A percentile compares a stretch with the other conserved stretches of the same genome.
phyloP scores from a whole-genome alignment of 2,797 vertebrate species.

The Acrossocheilus wenchowensis region DNA sequence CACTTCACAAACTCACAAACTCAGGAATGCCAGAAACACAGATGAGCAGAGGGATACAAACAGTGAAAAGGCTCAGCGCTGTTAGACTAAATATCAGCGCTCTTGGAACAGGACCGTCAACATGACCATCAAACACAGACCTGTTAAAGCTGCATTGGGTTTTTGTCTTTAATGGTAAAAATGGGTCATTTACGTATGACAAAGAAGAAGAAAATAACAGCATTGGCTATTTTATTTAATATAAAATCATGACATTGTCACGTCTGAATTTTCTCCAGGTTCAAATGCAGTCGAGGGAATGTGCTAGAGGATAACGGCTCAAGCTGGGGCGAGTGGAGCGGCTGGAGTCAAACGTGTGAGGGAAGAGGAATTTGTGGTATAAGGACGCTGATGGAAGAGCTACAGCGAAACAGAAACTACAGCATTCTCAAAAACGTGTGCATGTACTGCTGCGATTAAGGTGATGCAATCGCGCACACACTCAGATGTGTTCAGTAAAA shows the following conservation, averaged over 20 bases:
- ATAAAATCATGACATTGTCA: not conserved
- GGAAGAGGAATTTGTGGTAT: not conserved
- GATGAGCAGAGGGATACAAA: no score
- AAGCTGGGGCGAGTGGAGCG: not conserved
- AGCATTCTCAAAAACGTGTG: not conserved
- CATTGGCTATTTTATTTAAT: no score
- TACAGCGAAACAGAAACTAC: not conserved
- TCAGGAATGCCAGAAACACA: no score
- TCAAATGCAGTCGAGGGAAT: not conserved
- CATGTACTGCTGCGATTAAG: not conserved
- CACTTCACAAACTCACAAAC: no score
- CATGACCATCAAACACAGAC: no score
- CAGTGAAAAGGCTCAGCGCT: no score
- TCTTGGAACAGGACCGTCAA: no score
- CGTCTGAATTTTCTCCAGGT: not conserved
- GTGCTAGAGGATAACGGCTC: not conserved
- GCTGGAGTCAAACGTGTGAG: not conserved
- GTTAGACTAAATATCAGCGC: no score
- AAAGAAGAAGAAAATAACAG: no score
- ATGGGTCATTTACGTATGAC: no score
- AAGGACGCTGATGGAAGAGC: not conserved
- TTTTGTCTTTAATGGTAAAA: no score
- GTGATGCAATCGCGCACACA: not conserved
- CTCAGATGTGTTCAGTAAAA: not conserved
- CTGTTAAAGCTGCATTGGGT: no score